Conservation (phyloP, 2,113 vertebrate species). For the Rhizomys pruinosus region DNA sequence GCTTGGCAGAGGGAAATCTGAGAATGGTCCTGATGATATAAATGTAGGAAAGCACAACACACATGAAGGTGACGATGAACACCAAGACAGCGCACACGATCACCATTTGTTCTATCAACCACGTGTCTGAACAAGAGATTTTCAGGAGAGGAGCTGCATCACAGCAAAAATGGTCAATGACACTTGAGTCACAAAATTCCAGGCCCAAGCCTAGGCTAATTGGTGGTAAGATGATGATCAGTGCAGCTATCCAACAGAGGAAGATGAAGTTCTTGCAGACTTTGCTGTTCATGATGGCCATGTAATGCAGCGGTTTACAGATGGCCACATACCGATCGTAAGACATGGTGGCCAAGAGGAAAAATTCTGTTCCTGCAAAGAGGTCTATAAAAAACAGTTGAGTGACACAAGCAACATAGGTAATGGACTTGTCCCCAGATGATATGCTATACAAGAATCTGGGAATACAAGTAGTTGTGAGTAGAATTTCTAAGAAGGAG, state of each 20-base stretch:
- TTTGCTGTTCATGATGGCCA: conserved; percentile 56
- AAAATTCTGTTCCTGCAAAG: conserved; percentile 51
- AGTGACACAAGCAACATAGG: background rate
- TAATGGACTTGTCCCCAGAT: conserved; percentile 42
- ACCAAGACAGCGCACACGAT: background rate
- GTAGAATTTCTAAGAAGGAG: conserved; percentile 60
- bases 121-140: conserved; percentile 52
- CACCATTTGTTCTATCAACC: conserved; percentile 26
- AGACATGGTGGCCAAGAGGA: conserved; percentile 58
- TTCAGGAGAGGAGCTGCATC: conserved; percentile 19
- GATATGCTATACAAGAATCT: conserved; percentile 31
- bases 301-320: conserved; percentile 59
- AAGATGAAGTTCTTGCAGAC: conserved; percentile 35
- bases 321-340: conserved; percentile 64
- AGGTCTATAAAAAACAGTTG: conserved; percentile 37
- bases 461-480: conserved; percentile 44
- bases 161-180: conserved; percentile 48
- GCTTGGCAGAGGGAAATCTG: conserved; percentile 45
- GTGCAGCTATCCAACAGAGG: conserved; percentile 49
- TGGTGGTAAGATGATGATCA: conserved; percentile 58
- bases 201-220: background rate
- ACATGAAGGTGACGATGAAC: conserved; percentile 56
- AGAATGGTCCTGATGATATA: conserved; percentile 63
- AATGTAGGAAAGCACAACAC: conserved; percentile 63
- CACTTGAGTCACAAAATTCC: conserved; percentile 43